A percentile compares a stretch with the other conserved stretches of the same genome.
Conservation (phyloP, 2,113 vertebrate genomes). For the Tylochromis polylepis region DNA sequence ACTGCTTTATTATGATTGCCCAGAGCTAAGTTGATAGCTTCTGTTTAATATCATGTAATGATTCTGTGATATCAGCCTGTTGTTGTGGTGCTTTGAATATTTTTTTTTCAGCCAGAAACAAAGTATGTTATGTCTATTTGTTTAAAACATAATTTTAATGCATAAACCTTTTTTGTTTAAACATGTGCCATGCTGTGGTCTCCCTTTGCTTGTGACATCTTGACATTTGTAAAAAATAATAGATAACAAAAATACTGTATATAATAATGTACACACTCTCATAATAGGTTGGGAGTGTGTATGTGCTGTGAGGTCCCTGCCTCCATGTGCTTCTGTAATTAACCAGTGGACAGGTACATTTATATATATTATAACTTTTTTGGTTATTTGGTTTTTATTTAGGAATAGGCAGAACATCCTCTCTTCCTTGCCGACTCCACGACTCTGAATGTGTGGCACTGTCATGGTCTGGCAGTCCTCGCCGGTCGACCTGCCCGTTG, state of each 20-base stretch:
- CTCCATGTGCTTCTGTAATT: not conserved
- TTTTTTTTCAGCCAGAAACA: too few species aligned
- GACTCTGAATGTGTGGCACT: not conserved
- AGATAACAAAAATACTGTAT: not conserved
- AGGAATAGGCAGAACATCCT: not conserved
- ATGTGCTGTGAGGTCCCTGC: fast-evolving
- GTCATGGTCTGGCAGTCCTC: not conserved
- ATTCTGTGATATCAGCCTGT: not conserved
- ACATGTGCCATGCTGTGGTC: not conserved
- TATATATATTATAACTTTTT: fast-evolving
- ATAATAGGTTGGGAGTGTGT: not conserved
- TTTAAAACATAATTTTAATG: not conserved
- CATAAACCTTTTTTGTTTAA: not conserved
- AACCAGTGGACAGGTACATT: not conserved
- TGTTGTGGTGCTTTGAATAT: not conserved
- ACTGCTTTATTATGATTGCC: not conserved
- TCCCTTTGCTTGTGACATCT: not conserved
- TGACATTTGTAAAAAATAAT: not conserved
- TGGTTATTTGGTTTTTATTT: not conserved
- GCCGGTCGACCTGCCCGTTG: not conserved
- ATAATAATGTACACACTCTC: not conserved
- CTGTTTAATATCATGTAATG: not conserved
- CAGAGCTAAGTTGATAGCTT: too few species aligned
- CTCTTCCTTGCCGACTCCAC: not conserved
- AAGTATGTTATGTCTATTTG: not conserved